phyloP scores from a whole-genome alignment of 1,140 invertebrate genomes.

The Orius laevigatus region DNA sequence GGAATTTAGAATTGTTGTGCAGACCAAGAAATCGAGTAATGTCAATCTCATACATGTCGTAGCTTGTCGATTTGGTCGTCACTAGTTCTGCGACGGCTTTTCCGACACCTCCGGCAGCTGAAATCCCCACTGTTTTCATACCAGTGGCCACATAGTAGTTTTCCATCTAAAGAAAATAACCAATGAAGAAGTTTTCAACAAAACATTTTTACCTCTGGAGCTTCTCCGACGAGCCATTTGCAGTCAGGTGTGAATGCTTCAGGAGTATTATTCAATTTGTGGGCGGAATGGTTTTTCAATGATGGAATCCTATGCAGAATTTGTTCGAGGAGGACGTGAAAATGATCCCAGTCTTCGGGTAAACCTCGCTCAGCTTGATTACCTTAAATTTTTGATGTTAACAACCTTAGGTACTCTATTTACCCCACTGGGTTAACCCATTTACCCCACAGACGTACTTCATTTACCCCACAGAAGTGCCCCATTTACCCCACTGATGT shows the following conservation, averaged over 20 bases:
- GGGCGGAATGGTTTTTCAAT: slow-evolving; percentile 49
- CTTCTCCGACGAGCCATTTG: slow-evolving; percentile 83
- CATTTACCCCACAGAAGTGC: too few relatives aligned
- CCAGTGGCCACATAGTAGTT: slow-evolving; percentile 94
- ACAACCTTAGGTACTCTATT: neutral
- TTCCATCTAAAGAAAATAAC: slow-evolving; percentile 42
- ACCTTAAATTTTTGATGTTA: slow-evolving; percentile 21
- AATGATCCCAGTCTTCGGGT: slow-evolving; percentile 88
- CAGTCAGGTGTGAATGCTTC: slow-evolving; percentile 90
- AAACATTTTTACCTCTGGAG: slow-evolving; percentile 54
- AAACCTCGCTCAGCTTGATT: slow-evolving; percentile 39
- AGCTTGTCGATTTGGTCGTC: slow-evolving; percentile 58
- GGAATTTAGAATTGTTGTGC: slow-evolving; percentile 90
- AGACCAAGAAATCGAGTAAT: slow-evolving; percentile 82
- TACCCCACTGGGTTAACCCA: too few relatives aligned
- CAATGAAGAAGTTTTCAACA: slow-evolving; percentile 1
- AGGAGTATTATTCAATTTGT: slow-evolving; percentile 69
- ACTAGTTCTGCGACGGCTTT: slow-evolving; percentile 79
- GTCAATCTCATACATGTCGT: slow-evolving; percentile 82
- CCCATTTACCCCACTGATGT: too few relatives aligned
- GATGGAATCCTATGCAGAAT: slow-evolving; percentile 67
- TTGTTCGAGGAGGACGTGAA: slow-evolving; percentile 73
- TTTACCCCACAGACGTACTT: too few relatives aligned
- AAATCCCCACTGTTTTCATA: slow-evolving; percentile 86
- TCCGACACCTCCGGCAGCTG: slow-evolving; percentile 86